phyloP scores from a whole-genome alignment of 2,888 invertebrate genomes.

The Anthophora plumipes region DNA sequence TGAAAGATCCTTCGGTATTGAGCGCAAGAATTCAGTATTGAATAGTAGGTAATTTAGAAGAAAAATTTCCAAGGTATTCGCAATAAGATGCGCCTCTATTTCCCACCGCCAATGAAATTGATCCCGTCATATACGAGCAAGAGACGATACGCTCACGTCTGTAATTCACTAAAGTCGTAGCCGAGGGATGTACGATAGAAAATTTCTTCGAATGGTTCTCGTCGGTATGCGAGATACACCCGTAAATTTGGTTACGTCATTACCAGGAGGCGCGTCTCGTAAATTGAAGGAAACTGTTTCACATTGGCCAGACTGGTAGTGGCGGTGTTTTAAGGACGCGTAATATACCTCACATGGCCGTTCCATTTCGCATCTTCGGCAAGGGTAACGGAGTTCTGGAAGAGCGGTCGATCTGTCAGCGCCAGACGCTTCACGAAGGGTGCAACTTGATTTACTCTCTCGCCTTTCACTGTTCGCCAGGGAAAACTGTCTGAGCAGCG shows the following conservation, averaged over 20 bases:
- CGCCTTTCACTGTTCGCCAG: conserved; percentile 36
- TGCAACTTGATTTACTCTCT: conserved; percentile 69
- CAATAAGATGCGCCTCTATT: not conserved
- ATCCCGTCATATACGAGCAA: not conserved
- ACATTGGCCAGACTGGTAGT: conserved; percentile 10
- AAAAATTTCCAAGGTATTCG: not conserved
- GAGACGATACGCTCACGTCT: not conserved
- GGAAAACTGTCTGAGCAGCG: not conserved
- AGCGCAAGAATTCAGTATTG: no score
- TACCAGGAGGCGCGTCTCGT: conserved; percentile 53
- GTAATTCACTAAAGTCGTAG: conserved; percentile 35
- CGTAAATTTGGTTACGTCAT: conserved; percentile 60
- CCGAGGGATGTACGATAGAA: not conserved
- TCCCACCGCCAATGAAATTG: conserved; percentile 14
- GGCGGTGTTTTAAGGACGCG: conserved; percentile 48
- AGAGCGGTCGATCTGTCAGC: conserved; percentile 67
- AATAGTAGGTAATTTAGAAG: not conserved
- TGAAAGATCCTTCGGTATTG: no score
- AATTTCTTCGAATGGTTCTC: conserved; percentile 24
- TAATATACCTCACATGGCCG: conserved; percentile 34
- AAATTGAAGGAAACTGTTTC: conserved; percentile 61
- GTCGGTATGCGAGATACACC: conserved; percentile 22
- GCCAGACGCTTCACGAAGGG: conserved; percentile 60
- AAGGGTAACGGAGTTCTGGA: conserved; percentile 46
- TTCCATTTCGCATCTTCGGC: conserved; percentile 36